Evolutionary conservation across 2,113 vertebrate genomes (phyloP).

Genomic region (Pampusana beccarii): DNA sequence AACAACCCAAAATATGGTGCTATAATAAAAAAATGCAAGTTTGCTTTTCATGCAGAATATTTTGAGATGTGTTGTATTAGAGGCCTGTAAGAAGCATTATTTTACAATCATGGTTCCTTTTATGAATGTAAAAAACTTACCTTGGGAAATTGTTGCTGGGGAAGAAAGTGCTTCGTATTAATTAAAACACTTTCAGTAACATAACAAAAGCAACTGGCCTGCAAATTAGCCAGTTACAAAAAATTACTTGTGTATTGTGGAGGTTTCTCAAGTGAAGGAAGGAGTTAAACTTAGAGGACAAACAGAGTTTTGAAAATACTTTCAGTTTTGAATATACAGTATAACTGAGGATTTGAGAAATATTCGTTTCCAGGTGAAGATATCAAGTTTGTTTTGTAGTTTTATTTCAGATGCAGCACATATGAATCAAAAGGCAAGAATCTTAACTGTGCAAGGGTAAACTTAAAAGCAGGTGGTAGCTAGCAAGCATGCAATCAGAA

Average conservation of each 20-base stretch:
- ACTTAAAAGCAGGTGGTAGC: not conserved
- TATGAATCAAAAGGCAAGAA: not conserved
- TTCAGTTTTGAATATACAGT: not conserved
- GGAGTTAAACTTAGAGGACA: not conserved
- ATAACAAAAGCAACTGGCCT: not conserved
- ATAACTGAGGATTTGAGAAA: too few species aligned
- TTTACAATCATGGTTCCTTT: not conserved
- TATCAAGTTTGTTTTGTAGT: not conserved
- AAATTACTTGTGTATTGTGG: not conserved
- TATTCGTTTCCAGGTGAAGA: too few species aligned
- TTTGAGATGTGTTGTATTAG: not conserved
- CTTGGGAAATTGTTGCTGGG: not conserved
- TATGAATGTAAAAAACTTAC: not conserved
- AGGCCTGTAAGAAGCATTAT: not conserved
- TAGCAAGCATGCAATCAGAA: not conserved
- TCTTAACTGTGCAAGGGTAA: not conserved
- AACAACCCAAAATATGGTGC: not conserved
- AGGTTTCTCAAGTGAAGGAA: not conserved
- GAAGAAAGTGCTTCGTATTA: not conserved
- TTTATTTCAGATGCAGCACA: not conserved
- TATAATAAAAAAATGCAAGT: not conserved
- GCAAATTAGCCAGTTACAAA: not conserved
- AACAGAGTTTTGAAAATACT: not conserved
- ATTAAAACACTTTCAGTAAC: not conserved
- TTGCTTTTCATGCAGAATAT: not conserved